Conservation (phyloP, 1,140 invertebrate species). For the Psilanteris sp. region DNA sequence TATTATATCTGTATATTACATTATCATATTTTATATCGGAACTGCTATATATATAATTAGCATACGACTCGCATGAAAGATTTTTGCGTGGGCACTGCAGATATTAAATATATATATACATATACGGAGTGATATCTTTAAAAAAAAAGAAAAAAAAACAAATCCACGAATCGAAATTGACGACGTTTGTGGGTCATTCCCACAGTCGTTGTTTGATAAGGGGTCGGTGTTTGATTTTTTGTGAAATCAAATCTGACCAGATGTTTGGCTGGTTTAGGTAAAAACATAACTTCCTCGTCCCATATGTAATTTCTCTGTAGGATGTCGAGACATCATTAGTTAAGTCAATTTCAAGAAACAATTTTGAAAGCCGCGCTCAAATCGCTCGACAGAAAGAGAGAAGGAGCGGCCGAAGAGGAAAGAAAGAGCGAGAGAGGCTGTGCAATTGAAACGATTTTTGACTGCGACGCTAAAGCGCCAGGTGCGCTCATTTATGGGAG, state of each 20-base stretch:
- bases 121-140: too few relatives aligned
- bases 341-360: conserved; percentile 70
- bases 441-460: conserved; percentile 54
- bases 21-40: too few relatives aligned
- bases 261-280: conserved; percentile 69
- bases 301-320: conserved; percentile 62
- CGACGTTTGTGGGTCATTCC: conserved; percentile 44
- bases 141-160: conserved; percentile 23
- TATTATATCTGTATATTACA: too few relatives aligned
- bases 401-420: too few relatives aligned
- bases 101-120: too few relatives aligned
- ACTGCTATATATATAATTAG: background rate
- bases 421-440: too few relatives aligned
- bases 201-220: conserved; percentile 74
- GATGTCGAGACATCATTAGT: conserved; percentile 72
- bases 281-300: conserved; percentile 67
- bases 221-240: conserved; percentile 66
- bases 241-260: conserved; percentile 79
- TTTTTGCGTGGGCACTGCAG: conserved; percentile 25
- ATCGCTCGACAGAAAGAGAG: conserved; percentile 24
- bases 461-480: conserved; percentile 9
- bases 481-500: conserved; percentile 14
- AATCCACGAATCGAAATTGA: too few relatives aligned
- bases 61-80: conserved; percentile 13
- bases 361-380: conserved; percentile 30